Conservation (phyloP, 2,797 vertebrate species). For the Momotus momota region DNA sequence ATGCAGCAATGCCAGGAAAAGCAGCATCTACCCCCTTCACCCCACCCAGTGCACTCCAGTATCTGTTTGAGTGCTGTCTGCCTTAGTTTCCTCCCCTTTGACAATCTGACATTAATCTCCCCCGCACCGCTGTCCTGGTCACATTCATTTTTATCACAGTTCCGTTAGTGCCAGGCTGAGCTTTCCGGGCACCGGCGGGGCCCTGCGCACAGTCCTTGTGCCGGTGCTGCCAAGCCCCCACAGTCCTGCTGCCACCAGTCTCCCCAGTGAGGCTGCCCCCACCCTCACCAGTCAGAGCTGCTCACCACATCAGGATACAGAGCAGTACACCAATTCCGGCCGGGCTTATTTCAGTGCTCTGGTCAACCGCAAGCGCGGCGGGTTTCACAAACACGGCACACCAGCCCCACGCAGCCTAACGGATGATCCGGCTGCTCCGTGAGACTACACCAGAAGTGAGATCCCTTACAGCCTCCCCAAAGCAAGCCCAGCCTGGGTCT, state of each 20-base stretch:
- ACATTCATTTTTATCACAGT: conserved; percentile 84
- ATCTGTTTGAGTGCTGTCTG: conserved; percentile 64
- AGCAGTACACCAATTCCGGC: conserved; percentile 96
- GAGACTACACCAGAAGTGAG: neutral
- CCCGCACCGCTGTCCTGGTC: conserved; percentile 72
- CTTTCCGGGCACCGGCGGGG: conserved; percentile 77
- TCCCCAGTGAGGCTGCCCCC: conserved; percentile 58
- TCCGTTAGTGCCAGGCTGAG: conserved; percentile 81
- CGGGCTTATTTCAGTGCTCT: conserved; percentile 91
- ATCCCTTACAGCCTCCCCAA: neutral
- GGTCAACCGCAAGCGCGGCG: conserved; percentile 91
- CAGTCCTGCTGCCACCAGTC: conserved; percentile 58
- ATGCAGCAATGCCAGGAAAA: neutral
- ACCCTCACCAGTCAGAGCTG: conserved; percentile 68
- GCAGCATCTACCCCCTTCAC: neutral
- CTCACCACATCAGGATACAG: conserved; percentile 99
- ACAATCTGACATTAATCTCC: conserved; percentile 82
- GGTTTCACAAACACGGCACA: conserved; percentile 87
- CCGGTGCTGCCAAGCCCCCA: conserved; percentile 50
- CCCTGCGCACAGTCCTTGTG: conserved; percentile 28
- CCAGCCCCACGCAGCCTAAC: conserved; percentile 83
- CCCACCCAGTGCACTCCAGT: neutral
- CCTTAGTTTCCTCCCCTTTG: conserved; percentile 75
- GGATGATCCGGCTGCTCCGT: conserved; percentile 75
- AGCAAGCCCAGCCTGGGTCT: neutral